Evolutionary conservation across 2,888 invertebrate species (phyloP).

Genomic region (Aspidapion aeneum): DNA sequence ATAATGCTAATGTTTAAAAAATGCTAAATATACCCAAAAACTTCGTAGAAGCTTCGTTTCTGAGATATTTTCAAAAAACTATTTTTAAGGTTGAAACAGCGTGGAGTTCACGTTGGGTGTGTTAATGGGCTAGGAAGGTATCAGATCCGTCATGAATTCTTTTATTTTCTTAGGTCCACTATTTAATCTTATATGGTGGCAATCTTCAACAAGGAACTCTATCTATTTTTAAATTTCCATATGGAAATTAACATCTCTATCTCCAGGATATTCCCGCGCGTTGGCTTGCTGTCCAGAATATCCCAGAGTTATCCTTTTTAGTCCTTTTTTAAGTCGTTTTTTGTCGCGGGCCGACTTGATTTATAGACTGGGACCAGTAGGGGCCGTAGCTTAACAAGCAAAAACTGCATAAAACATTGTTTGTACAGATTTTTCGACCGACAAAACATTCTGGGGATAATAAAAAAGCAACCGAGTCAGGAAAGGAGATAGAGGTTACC

Average conservation of each 20-base stretch:
- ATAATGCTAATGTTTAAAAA: too few relatives aligned
- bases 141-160: too few relatives aligned
- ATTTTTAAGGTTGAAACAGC: too few relatives aligned
- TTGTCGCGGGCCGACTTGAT: slow-evolving; percentile 9
- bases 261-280: slow-evolving; percentile 2
- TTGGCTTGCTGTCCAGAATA: background rate
- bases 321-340: background rate
- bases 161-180: too few relatives aligned
- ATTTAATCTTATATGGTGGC: too few relatives aligned
- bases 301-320: background rate
- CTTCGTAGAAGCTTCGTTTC: too few relatives aligned
- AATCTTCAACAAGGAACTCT: too few relatives aligned
- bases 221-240: slow-evolving; percentile 11
- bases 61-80: too few relatives aligned
- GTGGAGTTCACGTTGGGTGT: too few relatives aligned
- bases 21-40: too few relatives aligned
- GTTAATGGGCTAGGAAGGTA: too few relatives aligned
- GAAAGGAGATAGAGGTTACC: background rate
- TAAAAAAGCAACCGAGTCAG: background rate
- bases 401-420: slow-evolving; percentile 19
- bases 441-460: background rate
- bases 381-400: slow-evolving; percentile 20
- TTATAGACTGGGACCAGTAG: slow-evolving; percentile 16
- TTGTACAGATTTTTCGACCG: background rate
- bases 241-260: slow-evolving; percentile 23